phyloP scores from a whole-genome alignment of 2,113 vertebrate genomes.

The Lagopus muta region DNA sequence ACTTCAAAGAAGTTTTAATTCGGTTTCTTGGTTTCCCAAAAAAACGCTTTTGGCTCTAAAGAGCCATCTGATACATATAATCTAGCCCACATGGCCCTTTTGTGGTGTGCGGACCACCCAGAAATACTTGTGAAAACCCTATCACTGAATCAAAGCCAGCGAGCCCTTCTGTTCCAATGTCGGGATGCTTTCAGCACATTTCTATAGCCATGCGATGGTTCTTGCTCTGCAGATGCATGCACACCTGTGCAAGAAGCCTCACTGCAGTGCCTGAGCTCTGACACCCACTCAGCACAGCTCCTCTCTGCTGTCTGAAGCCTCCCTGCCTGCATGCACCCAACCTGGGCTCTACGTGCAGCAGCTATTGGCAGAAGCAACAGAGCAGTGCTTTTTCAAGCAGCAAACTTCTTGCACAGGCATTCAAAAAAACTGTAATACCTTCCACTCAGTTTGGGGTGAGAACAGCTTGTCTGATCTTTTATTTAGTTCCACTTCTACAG shows the following conservation, averaged over 20 bases:
- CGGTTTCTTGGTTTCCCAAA: conserved; percentile 45
- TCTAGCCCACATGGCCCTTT: conserved; percentile 63
- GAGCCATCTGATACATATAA: conserved; percentile 63
- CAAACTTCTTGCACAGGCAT: background rate
- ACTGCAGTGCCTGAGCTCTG: background rate
- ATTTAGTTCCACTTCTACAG: background rate
- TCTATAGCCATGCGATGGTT: background rate
- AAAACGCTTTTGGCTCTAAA: conserved; percentile 38
- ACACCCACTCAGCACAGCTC: accelerated
- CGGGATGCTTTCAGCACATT: background rate
- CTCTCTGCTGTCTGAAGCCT: background rate
- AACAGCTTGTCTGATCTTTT: background rate
- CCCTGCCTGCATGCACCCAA: accelerated
- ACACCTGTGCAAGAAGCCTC: background rate
- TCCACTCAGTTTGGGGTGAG: background rate
- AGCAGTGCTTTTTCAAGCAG: background rate
- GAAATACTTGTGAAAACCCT: background rate
- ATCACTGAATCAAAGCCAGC: background rate
- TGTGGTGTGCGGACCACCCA: conserved; percentile 63
- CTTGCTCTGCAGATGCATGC: background rate
- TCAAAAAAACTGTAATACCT: background rate
- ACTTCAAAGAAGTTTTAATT: conserved; percentile 59
- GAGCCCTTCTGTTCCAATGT: background rate
- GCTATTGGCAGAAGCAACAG: background rate
- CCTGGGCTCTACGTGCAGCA: too few species aligned